Evolutionary conservation across 2,888 invertebrate species (phyloP), one percentile per base, ranked within the genome.

Genomic region (Leptinotarsa haldemani): DNA sequence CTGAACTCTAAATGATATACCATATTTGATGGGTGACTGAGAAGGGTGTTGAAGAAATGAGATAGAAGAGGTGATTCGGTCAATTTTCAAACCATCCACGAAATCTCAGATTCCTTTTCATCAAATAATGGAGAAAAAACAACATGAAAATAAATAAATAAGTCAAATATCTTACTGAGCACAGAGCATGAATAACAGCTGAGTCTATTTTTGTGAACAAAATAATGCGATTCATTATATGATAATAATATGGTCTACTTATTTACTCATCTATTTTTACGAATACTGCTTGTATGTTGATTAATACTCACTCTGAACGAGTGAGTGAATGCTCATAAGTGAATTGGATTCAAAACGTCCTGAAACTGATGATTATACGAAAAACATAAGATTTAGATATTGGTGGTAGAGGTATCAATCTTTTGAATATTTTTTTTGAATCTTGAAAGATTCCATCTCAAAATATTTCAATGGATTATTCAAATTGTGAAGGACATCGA

Each of bases 181-280:
- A 46, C 40, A 7, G 40, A 56, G 47, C 56, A 20, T 46, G 20
- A 68, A 46, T 16, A 68, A 56, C 68, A 68, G 68, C 56, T 58
- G 68, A 9, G 2, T 68, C 56, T 68, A 68, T 68, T 53, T 58
- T 22, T 56, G 56, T 53, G 30, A 53, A 67, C 53, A 68, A 46
- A 68, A 68, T 22, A 68, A 68, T 52, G 16, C 22, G 50, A 22
- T 52, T 61, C 50, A 66, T 66, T 48, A 50, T n/a, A n/a, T n/a
- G 20, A 47, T 25, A 25, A 22, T n/a, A 16, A 50, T 20, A 30
- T 16, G n/a, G 66, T 46, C 22, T 46, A 46, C 13, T 16, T 15
- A 65, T 20, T 65, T 15, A 47, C 40, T 22, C 13, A 22, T 46
- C 22, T 65, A 22, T 22, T 46, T 40, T 47, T 7, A 22, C 5